These are phyloP conservation scores for Watsonalla cultraria DNA, from an alignment of 2,888 invertebrate genomes.

Conservation along the genomic window DNA sequence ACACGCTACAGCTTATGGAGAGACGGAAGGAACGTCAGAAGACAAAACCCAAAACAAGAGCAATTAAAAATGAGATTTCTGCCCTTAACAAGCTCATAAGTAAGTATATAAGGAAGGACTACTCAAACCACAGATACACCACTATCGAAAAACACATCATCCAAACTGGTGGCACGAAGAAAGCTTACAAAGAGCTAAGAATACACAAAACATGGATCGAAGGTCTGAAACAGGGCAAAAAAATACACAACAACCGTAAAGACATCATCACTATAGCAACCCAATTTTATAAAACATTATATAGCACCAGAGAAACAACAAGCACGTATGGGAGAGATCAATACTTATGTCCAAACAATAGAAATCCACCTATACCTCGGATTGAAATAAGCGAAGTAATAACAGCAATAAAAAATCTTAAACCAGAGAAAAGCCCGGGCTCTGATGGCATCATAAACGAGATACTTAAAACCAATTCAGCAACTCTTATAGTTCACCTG, in stretches of 20 bases:
- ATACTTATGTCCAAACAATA: neutral
- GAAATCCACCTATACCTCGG: neutral
- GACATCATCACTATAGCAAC: neutral
- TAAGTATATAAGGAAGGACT: slow-evolving; percentile 7
- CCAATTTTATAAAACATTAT: neutral
- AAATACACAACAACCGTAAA: neutral
- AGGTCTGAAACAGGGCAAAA: slow-evolving; percentile 1
- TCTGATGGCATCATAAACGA: neutral
- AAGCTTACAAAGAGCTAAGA: slow-evolving; percentile 5
- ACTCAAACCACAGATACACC: slow-evolving; percentile 2
- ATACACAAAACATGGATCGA: slow-evolving; percentile 5
- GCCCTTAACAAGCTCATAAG: no score
- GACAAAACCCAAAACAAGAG: slow-evolving; percentile 8
- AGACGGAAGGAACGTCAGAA: slow-evolving; percentile 13
- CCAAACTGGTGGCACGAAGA: neutral
- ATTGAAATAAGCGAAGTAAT: neutral
- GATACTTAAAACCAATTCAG: neutral
- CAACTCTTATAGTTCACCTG: neutral
- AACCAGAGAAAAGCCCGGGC: neutral
- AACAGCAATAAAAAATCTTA: neutral
- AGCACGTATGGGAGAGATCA: no score
- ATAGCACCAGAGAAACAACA: neutral
- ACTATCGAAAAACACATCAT: slow-evolving; percentile 7
- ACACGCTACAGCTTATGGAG: slow-evolving; percentile 6
- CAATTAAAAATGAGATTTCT: slow-evolving; percentile 15